Evolutionary conservation across 2,888 invertebrate genomes (phyloP).

Genomic region (Sarcophaga caerulescens): DNA sequence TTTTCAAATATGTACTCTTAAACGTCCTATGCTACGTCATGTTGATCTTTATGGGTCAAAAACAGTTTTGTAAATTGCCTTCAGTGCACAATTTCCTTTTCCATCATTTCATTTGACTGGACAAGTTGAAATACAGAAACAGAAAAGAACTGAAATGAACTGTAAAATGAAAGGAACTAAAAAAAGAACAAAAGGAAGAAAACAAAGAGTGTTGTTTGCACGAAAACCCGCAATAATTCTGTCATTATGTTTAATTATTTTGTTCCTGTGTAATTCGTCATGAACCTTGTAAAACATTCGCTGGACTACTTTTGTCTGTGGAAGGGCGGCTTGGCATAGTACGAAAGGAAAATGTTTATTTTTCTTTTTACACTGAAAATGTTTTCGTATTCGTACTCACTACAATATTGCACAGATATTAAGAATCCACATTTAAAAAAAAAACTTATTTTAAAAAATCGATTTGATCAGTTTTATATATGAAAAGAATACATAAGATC

Average conservation of each 20-base stretch:
- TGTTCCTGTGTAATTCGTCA: conserved; percentile 77
- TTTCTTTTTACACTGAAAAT: no score
- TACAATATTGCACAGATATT: no score
- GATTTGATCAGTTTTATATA: no score
- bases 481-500: no score
- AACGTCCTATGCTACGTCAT: background rate
- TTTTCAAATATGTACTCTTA: no score
- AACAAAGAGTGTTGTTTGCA: conserved; percentile 43
- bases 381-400: no score
- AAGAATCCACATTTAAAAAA: no score
- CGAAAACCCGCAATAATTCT: conserved; percentile 74
- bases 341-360: background rate
- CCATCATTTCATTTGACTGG: conserved; percentile 51
- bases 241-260: conserved; percentile 78
- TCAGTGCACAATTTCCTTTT: conserved; percentile 55
- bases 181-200: conserved; percentile 32
- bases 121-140: conserved; percentile 46
- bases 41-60: conserved; percentile 46
- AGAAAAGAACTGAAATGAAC: background rate
- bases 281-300: conserved; percentile 61
- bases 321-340: background rate
- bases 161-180: background rate
- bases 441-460: no score
- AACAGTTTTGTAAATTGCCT: conserved; percentile 59
- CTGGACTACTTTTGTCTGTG: background rate